Evolutionary conservation across 1,140 invertebrate species (phyloP).

Genomic region (Tetraneura akinire): DNA sequence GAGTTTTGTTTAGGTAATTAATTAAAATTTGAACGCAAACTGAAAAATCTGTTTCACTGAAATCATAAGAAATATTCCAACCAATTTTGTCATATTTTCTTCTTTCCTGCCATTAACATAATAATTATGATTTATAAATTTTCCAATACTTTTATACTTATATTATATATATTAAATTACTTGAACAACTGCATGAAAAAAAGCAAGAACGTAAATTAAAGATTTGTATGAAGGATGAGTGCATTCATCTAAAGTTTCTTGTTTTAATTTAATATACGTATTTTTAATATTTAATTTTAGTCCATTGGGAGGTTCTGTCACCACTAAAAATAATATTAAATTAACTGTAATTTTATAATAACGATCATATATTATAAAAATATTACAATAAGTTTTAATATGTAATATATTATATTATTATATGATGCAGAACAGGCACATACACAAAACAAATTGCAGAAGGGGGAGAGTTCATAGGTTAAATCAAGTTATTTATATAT

Average conservation of each 20-base stretch:
- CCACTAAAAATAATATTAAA: constrained; percentile 13
- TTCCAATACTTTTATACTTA: background rate
- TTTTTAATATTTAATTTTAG: constrained; percentile 85
- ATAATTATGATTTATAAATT: too few species aligned
- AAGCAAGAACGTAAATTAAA: constrained; percentile 80
- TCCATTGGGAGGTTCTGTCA: constrained; percentile 78
- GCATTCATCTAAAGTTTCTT: constrained; percentile 71
- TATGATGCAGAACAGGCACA: too few species aligned
- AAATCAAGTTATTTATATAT: too few species aligned
- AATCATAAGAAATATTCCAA: constrained; percentile 91
- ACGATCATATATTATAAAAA: too few species aligned
- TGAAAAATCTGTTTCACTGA: constrained; percentile 88
- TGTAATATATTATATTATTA: too few species aligned
- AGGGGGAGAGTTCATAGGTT: too few species aligned
- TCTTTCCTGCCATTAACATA: constrained; percentile 64
- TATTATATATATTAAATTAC: constrained; percentile 3
- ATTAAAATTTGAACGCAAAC: constrained; percentile 81
- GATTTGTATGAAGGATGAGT: constrained; percentile 73
- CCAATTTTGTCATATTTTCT: constrained; percentile 90
- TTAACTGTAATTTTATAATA: too few species aligned
- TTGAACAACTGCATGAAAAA: constrained; percentile 88
- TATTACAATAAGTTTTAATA: too few species aligned
- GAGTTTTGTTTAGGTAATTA: constrained; percentile 70
- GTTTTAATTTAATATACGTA: constrained; percentile 81
- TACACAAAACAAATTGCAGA: too few species aligned